Evolutionary conservation across 64 coral and sea anemone species (phyloP), one percentile per base, ranked within the genome.

Genomic region (Stichodactyla helianthus): DNA sequence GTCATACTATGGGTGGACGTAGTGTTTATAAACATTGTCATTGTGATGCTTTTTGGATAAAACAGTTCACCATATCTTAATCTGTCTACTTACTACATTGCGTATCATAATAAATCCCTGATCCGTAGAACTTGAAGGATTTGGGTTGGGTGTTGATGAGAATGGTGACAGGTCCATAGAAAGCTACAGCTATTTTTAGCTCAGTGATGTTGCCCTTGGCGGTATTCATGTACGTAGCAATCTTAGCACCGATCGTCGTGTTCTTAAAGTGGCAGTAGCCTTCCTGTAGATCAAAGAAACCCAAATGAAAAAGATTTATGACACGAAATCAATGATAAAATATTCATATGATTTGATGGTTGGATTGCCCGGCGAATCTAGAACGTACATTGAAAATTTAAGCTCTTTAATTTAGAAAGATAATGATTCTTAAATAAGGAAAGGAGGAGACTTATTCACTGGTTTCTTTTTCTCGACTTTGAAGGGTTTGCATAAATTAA

Each of bases 221-320:
- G 12, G 92, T 82, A 31, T 89, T 89, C 95, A 98, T 98, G 82
- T 92, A 98, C 0, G 85, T 79, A 27, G 89, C 95, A 27, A 98
- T 83, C 54, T 92, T 80, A 58, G 92, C 95, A 12, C 95, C 95
- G 16, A 93, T 92, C 20, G 92, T 93, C 0, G 92, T 93, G 87
- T 98, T 98, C 52, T 94, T 98, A 79, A 98, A 98, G 85, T 98
- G 95, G 50, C 95, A 98, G 19, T 94, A 89, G 2, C 95, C 95
- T 74, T 98, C 95, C 95, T 98, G 74, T 4, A 79, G 79, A 0
- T 18, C 14, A 62, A 78, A 89, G 67, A 84, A 55, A 18, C n/a
- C 51, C 44, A 19, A 50, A 16, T n/a, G 31, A 59, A 35, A n/a
- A 79, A 59, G 12, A 44, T 44, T 44, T 44, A 44, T 44, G 27